These are phyloP conservation scores for Aphaenogaster rudis DNA, from an alignment of 1,140 invertebrate species.

Conservation along the genomic window DNA sequence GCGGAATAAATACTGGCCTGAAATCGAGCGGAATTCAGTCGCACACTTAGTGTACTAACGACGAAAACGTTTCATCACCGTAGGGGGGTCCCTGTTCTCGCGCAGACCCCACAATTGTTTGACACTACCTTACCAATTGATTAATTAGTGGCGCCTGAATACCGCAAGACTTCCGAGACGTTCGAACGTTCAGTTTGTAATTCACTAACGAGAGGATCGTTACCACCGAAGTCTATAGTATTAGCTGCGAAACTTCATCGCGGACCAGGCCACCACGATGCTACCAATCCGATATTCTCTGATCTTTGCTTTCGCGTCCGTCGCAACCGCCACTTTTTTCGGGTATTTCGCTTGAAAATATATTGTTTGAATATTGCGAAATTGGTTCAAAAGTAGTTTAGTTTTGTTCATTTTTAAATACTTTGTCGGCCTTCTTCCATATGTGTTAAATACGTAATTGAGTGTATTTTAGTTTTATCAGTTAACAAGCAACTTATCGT, in stretches of 20 bases:
- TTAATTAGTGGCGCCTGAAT: constrained; percentile 35
- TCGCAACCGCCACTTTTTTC: constrained; percentile 48
- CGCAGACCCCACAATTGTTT: not conserved
- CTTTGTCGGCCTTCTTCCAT: not conserved
- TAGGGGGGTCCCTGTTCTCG: not conserved
- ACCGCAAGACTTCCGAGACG: not conserved
- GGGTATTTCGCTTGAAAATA: constrained; percentile 55
- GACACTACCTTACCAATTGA: constrained; percentile 35
- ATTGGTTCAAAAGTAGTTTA: not conserved
- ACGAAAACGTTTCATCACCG: constrained; percentile 54
- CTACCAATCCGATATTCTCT: constrained; percentile 18
- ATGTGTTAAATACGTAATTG: not conserved
- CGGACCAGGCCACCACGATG: constrained; percentile 39
- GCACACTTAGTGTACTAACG: constrained; percentile 70
- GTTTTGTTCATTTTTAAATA: not conserved
- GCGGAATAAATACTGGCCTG: constrained; percentile 78
- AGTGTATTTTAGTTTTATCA: not conserved
- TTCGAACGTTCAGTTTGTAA: constrained; percentile 7
- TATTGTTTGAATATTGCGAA: not conserved
- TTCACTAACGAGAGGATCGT: not conserved
- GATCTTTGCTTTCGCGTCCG: not conserved
- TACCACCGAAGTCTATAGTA: not conserved
- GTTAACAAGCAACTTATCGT: not conserved
- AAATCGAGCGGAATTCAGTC: constrained; percentile 79
- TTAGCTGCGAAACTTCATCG: not conserved